Conservation (phyloP, 2,113 vertebrate species). For the Corvus moneduloides region DNA sequence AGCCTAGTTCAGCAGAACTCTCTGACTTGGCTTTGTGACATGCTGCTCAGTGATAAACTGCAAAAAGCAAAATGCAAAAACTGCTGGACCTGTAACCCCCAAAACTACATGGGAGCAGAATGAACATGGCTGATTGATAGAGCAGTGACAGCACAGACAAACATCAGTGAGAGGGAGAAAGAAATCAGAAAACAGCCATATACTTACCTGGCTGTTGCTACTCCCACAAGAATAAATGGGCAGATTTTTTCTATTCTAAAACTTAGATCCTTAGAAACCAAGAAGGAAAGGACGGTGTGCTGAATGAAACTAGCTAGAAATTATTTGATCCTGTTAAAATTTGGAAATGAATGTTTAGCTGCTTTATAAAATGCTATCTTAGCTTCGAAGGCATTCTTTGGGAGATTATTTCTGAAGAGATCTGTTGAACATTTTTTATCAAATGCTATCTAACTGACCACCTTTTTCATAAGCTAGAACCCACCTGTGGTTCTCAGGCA, state of each 20-base stretch:
- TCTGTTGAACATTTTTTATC: not conserved
- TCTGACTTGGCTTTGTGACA: not conserved
- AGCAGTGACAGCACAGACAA: slow-evolving; percentile 68
- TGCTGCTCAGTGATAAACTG: slow-evolving; percentile 32
- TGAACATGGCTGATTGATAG: slow-evolving; percentile 56
- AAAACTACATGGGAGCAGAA: slow-evolving; percentile 51
- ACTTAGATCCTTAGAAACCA: not conserved
- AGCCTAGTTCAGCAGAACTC: not conserved
- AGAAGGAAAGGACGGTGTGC: not conserved
- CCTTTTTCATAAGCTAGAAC: not conserved
- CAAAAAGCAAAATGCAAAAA: slow-evolving; percentile 61
- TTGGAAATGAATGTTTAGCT: not conserved
- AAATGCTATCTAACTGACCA: not conserved
- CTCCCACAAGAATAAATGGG: slow-evolving; percentile 50
- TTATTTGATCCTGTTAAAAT: not conserved
- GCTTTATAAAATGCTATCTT: not conserved
- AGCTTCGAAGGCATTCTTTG: not conserved
- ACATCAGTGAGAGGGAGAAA: slow-evolving; percentile 57
- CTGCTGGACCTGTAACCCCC: slow-evolving; percentile 44
- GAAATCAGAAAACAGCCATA: slow-evolving; percentile 56
- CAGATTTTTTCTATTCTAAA: not conserved
- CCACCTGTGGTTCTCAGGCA: not conserved
- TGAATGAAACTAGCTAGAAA: not conserved
- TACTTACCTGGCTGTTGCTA: slow-evolving; percentile 66
- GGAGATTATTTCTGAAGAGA: not conserved